Base-by-base conservation (phyloP, 2,113 vertebrate genomes). In the Eidolon helvum region DNA sequence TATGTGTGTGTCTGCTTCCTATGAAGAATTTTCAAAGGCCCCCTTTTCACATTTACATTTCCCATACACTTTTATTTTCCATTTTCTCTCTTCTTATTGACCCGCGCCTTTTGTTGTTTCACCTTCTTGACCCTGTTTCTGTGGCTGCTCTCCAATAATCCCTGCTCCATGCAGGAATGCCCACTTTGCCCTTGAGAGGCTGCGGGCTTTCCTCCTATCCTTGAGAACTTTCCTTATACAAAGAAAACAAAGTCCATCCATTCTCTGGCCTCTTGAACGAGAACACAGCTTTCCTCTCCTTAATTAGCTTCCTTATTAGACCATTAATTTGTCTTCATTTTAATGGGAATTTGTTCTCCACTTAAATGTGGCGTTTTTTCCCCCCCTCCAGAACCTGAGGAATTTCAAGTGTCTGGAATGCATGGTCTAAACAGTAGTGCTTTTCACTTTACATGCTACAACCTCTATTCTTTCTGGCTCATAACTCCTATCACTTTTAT, bases 361-460 rank as follows among this genome's bases (percentile, higher is more conserved):
- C 59, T 68, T 91, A 84, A 92, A 93, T 71, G 38, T 43, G 53
- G 48, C 33, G 83, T 79, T 93, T 33, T 2, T 22, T 22, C 2
- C 2, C 19, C 88, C 85, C 38, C 48, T 86, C 55, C n/a, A 93
- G 74, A 94, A 95, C 71, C 79, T 69, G 24, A 90, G 83, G 91
- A 79, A 96, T 92, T 87, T 97, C 68, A 83, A 97, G 96, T 96
- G 79, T 87, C 69, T 90, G 55, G 48, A 86, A 84, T 78, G 33
- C 48, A 66, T 35, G 40, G 59, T 72, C 30, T 53, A 92, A 96
- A 87, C 35, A 26, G 57, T 43, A 57, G 61, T 30, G 75, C 43
- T 91, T 95, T 95, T 87, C 77, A 35, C 50, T 87, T 69, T 40
- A 69, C 6, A n/a, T 48, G 22, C 63, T 93, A 59, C 18, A 45